Conservation (phyloP, 2,888 invertebrate genomes). For the Limnephilus marmoratus region DNA sequence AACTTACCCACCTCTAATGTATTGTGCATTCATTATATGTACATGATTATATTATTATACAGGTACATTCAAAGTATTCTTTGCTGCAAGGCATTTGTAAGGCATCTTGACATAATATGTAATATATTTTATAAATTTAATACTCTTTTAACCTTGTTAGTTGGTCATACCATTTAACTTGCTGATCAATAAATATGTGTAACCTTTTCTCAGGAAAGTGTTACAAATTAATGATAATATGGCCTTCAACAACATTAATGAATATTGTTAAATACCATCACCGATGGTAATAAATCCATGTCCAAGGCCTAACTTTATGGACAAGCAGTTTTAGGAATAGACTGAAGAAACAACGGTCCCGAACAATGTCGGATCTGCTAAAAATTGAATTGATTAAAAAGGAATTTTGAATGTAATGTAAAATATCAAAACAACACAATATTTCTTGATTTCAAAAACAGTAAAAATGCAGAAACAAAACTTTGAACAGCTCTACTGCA, state of each 20-base stretch:
- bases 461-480: too few species aligned
- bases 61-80: neutral
- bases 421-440: too few species aligned
- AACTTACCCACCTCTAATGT: too few species aligned
- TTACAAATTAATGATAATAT: neutral
- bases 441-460: too few species aligned
- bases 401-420: too few species aligned
- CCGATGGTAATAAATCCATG: neutral
- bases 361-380: too few species aligned
- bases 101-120: neutral
- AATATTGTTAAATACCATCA: neutral
- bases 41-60: neutral
- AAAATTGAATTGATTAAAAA: too few species aligned
- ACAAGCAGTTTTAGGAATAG: neutral
- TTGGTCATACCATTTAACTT: neutral
- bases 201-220: neutral
- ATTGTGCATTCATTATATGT: neutral
- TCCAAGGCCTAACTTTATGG: neutral
- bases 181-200: neutral
- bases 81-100: neutral
- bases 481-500: too few species aligned
- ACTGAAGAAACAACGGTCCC: neutral
- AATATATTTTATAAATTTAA: neutral
- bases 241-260: neutral
- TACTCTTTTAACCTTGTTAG: neutral